These are phyloP conservation scores for Unio delphinus DNA, from an alignment of 2,888 invertebrate genomes.

Conservation along the genomic window DNA sequence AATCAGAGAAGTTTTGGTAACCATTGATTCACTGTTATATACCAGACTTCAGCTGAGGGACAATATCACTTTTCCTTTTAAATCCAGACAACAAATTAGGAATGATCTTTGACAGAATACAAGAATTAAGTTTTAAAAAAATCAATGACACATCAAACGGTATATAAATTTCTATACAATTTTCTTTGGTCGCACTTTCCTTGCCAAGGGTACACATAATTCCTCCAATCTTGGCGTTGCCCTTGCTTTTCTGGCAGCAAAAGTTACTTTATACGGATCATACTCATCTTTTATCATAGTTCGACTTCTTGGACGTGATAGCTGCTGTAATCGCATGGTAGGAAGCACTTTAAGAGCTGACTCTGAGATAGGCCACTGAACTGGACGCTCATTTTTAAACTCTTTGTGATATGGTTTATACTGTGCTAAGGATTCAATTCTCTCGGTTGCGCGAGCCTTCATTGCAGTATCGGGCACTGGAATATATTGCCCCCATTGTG, in stretches of 20 bases:
- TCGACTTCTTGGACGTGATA: slow-evolving; percentile 61
- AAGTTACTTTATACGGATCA: slow-evolving; percentile 63
- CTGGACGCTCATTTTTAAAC: slow-evolving; percentile 49
- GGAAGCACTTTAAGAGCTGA: slow-evolving; percentile 59
- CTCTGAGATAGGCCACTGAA: slow-evolving; percentile 57
- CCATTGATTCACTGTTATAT: too few species aligned
- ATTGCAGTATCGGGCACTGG: slow-evolving; percentile 46
- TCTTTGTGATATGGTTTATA: slow-evolving; percentile 48
- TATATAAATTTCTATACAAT: slow-evolving; percentile 6
- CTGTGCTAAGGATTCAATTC: slow-evolving; percentile 55
- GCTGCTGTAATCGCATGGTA: slow-evolving; percentile 58
- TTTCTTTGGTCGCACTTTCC: slow-evolving; percentile 58
- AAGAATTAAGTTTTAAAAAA: too few species aligned
- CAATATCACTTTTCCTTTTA: too few species aligned
- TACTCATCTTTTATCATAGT: slow-evolving; percentile 65
- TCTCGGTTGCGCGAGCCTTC: slow-evolving; percentile 38
- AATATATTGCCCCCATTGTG: slow-evolving; percentile 45
- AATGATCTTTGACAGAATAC: too few species aligned
- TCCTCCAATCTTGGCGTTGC: slow-evolving; percentile 60
- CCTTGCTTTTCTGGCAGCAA: slow-evolving; percentile 49
- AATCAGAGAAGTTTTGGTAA: too few species aligned
- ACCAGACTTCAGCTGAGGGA: too few species aligned
- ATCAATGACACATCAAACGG: too few species aligned
- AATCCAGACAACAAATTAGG: too few species aligned
- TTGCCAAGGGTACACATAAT: slow-evolving; percentile 55